phyloP scores from a whole-genome alignment of 2,888 invertebrate genomes.

The Apamea anceps region DNA sequence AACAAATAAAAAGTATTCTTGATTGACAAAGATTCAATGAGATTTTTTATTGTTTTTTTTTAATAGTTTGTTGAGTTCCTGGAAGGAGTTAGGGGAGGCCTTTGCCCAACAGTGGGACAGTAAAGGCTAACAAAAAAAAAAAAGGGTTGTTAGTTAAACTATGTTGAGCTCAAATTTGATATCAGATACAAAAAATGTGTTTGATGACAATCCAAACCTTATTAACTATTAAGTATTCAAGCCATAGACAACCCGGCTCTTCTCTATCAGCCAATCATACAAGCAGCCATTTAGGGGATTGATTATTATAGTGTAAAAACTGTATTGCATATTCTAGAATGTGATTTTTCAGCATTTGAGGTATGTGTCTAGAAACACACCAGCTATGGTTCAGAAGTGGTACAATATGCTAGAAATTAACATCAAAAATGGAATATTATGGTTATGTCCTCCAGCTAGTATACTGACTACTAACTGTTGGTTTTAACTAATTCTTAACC shows the following conservation, averaged over 20 bases:
- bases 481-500: neutral
- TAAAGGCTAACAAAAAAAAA: neutral
- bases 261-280: neutral
- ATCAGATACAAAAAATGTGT: neutral
- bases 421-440: conserved; percentile 3
- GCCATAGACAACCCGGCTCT: neutral
- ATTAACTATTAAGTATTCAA: neutral
- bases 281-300: neutral
- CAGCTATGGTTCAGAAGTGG: neutral
- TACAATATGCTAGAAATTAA: too few species aligned
- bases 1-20: neutral
- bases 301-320: neutral
- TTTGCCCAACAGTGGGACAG: neutral
- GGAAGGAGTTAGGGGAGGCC: too few species aligned
- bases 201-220: neutral
- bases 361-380: neutral
- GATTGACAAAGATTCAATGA: neutral
- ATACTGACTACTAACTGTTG: neutral
- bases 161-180: neutral
- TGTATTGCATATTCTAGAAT: neutral
- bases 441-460: neutral
- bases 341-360: neutral
- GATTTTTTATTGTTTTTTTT: neutral
- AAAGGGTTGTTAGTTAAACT: neutral
- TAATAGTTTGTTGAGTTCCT: neutral